phyloP scores from a whole-genome alignment of 2,888 invertebrate species.

The Marasmarcha lunaedactyla region DNA sequence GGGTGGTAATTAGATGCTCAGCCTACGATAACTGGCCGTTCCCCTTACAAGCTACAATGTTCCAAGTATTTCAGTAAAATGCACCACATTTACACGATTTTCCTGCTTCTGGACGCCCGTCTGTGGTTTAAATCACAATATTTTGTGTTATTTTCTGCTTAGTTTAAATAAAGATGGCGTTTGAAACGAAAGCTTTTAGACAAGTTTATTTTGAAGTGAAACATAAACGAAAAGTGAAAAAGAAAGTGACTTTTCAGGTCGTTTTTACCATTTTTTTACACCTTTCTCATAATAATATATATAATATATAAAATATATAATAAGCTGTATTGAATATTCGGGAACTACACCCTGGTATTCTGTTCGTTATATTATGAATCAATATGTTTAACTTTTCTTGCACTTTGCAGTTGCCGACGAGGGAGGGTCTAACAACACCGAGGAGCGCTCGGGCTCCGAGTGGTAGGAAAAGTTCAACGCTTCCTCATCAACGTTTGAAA shows the following conservation, averaged over 20 bases:
- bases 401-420: conserved; percentile 45
- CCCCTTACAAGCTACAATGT: conserved; percentile 11
- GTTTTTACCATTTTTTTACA: neutral
- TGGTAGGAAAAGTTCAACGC: conserved; percentile 45
- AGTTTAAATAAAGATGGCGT: conserved; percentile 46
- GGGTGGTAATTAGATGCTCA: conserved; percentile 51
- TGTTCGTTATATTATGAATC: too few relatives aligned
- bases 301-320: too few relatives aligned
- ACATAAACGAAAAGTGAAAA: conserved; percentile 41
- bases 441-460: conserved; percentile 59
- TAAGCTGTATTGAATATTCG: too few relatives aligned
- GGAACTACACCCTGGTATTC: too few relatives aligned
- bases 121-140: conserved; percentile 12
- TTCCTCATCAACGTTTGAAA: conserved; percentile 58
- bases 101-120: conserved; percentile 19
- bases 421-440: conserved; percentile 55
- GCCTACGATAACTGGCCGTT: conserved; percentile 42
- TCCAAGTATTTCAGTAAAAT: neutral
- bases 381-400: conserved; percentile 1
- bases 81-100: conserved; percentile 12
- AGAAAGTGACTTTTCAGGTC: conserved; percentile 56
- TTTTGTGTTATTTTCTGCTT: conserved; percentile 3
- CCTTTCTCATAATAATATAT: too few relatives aligned
- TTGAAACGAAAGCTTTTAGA: conserved; percentile 39
- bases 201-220: conserved; percentile 48